These are phyloP conservation scores for Columbina picui DNA, from an alignment of 2,113 vertebrate genomes.

Conservation along the genomic window DNA sequence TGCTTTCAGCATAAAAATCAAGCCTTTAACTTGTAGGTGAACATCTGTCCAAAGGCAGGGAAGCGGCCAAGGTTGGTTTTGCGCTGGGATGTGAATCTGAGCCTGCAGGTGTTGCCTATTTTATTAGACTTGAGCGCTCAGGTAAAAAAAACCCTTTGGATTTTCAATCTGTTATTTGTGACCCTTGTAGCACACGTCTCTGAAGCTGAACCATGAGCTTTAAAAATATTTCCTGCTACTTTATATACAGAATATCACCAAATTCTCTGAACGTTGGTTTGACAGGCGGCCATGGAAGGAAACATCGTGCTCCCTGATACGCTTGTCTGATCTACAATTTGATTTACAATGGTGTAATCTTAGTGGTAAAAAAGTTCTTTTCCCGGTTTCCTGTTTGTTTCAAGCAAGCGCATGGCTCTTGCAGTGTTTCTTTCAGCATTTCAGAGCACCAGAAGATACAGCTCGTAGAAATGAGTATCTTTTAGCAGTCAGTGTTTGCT, in stretches of 20 bases:
- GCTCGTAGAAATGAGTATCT: not conserved
- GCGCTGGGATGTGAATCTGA: not conserved
- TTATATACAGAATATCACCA: not conserved
- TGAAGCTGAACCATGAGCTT: not conserved
- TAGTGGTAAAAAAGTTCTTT: not conserved
- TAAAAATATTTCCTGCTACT: not conserved
- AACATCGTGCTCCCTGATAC: not conserved
- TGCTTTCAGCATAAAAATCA: rapidly evolving
- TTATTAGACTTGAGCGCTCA: rapidly evolving
- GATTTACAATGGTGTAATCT: not conserved
- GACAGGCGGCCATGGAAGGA: not conserved
- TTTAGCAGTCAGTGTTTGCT: not conserved
- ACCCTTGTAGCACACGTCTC: not conserved
- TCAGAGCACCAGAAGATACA: not conserved
- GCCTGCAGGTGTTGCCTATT: not conserved
- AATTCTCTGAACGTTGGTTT: not conserved
- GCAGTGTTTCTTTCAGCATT: no score
- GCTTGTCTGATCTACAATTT: not conserved
- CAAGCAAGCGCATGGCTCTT: not conserved
- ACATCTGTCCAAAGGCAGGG: not conserved
- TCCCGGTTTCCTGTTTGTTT: not conserved
- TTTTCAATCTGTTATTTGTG: not conserved
- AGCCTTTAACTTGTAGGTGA: not conserved
- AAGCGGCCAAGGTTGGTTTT: not conserved
- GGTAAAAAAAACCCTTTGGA: not conserved